Evolutionary conservation across 2,888 invertebrate genomes (phyloP), one percentile per base, ranked within the genome.

Genomic region (Caenorhabditis sp.): DNA sequence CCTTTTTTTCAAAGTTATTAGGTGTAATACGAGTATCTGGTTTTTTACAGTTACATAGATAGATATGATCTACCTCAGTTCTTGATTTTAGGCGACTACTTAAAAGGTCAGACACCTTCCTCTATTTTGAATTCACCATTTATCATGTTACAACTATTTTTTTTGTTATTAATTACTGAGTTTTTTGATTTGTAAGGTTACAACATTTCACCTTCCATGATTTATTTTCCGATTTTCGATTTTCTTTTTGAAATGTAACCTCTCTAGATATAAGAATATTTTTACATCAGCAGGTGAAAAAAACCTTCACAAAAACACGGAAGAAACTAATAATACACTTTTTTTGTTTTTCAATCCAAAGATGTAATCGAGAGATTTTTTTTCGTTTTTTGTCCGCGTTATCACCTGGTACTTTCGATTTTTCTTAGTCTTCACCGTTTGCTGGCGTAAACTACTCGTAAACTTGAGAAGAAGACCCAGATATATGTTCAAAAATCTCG

Each of bases 381-480:
- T 43, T 17, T 43, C 43, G 14, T 2, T 43, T 43, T 43, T 43
- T 17, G 5, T 43, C 31, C 31, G 36, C 43, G 43, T 43, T 43
- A 43, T 43, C 43, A 43, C 43, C 43, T 43, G 43, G 43, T 43
- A 43, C 43, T 43, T 43, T 43, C 43, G 43, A 43, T 43, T 43
- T 43, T 43, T 43, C 17, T 31, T 31, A 31, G 10, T 31, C 31
- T n/a, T n/a, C n/a, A n/a, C n/a, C n/a, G n/a, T n/a, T n/a, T n/a
- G 31, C 31, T 31, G 31, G 31, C 43, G 10, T 43, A 43, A 43
- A 43, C 43, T 43, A 43, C 43, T 43, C 43, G 43, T 43, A 43
- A 43, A 43, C 43, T 43, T 43, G 43, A 43, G 31, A 31, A 31
- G 31, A 10, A 31, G 43, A 43, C 43, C 43, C 43, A 43, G 43